A percentile compares a stretch with the other conserved stretches of the same genome.
phyloP scores from a whole-genome alignment of 2,113 vertebrate genomes.

The Pachypanchax playfairii region DNA sequence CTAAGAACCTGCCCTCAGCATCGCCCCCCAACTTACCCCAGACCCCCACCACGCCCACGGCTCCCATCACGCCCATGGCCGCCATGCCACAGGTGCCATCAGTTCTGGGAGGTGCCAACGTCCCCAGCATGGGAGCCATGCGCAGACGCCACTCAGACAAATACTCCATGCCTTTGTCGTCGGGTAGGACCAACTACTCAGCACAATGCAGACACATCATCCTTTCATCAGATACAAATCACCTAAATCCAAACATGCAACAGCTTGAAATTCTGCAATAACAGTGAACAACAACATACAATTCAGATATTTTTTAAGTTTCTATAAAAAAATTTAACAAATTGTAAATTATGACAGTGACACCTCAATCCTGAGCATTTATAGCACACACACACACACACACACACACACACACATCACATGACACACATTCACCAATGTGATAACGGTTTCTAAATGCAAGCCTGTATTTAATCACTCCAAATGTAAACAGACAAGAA shows the following conservation, averaged over 20 bases:
- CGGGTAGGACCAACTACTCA: conserved; percentile 87
- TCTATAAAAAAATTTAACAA: conserved; percentile 29
- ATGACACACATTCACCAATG: conserved; percentile 22
- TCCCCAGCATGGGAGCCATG: conserved; percentile 98
- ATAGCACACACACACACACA: conserved; percentile 19
- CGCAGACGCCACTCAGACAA: conserved; percentile 99
- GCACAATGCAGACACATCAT: conserved; percentile 5
- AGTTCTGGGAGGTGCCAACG: conserved; percentile 94
- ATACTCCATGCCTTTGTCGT: conserved; percentile 98
- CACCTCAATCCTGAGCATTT: conserved; percentile 20
- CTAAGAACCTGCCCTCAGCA: conserved; percentile 96
- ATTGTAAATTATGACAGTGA: conserved; percentile 21
- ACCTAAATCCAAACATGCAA: no score
- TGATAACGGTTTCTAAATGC: conserved; percentile 59
- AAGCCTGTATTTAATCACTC: conserved; percentile 70
- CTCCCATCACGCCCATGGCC: conserved; percentile 96
- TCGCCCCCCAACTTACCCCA: conserved; percentile 99
- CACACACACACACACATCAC: conserved; percentile 1
- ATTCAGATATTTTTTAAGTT: no score
- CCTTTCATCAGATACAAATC: background rate
- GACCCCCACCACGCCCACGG: conserved; percentile 97
- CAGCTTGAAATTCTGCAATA: no score
- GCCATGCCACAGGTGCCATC: conserved; percentile 98
- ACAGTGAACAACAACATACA: no score
- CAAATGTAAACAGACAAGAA: conserved; percentile 77